phyloP scores from a whole-genome alignment of 2,888 invertebrate genomes.

The Matsumyia berberina region DNA sequence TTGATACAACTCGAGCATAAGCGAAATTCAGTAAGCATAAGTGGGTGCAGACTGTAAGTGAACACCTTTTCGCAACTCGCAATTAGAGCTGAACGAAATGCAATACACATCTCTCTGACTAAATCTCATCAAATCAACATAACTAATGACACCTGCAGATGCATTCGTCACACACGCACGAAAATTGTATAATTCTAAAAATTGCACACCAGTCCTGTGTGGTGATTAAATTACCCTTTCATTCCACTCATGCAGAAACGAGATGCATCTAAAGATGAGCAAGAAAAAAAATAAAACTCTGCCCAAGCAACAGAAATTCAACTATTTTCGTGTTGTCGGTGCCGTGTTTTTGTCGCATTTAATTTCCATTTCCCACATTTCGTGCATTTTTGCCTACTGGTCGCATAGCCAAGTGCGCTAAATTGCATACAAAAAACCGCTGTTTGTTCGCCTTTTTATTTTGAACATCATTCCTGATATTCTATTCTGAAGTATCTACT shows the following conservation, averaged over 20 bases:
- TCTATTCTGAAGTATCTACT: slow-evolving; percentile 27
- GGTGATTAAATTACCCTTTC: slow-evolving; percentile 32
- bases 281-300: slow-evolving; percentile 19
- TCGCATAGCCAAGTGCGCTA: slow-evolving; percentile 65
- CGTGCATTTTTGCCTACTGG: slow-evolving; percentile 46
- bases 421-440: slow-evolving; percentile 44
- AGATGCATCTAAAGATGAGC: slow-evolving; percentile 1
- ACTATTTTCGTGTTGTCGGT: slow-evolving; percentile 30
- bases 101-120: not conserved
- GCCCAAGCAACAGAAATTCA: slow-evolving; percentile 27
- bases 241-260: slow-evolving; percentile 4
- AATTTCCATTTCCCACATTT: slow-evolving; percentile 59
- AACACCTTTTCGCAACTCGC: not conserved
- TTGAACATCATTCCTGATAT: slow-evolving; percentile 43
- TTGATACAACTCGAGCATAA: too few relatives aligned
- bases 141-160: slow-evolving; percentile 43
- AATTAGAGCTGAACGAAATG: slow-evolving; percentile 5
- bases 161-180: slow-evolving; percentile 20
- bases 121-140: slow-evolving; percentile 28
- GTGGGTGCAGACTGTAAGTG: too few relatives aligned
- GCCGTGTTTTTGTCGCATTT: slow-evolving; percentile 45
- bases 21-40: too few relatives aligned
- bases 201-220: not conserved
- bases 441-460: slow-evolving; percentile 48
- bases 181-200: not conserved